These are phyloP conservation scores for Margaritifera margaritifera DNA, from an alignment of 2,888 invertebrate species.

Conservation along the genomic window DNA sequence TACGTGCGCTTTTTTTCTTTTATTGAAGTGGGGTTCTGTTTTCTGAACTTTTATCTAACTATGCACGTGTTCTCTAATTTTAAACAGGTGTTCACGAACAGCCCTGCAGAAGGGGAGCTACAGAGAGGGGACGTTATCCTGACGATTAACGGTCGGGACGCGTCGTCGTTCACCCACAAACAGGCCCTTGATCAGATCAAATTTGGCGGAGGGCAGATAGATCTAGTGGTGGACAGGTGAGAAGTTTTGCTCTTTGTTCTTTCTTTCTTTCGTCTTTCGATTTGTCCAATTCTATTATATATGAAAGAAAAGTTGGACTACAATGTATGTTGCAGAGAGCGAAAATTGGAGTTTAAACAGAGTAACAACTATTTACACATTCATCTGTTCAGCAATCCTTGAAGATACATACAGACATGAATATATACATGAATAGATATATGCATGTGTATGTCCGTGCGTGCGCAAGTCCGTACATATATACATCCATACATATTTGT, in stretches of 20 bases:
- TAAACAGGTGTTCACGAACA: conserved; percentile 87
- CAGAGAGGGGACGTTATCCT: conserved; percentile 92
- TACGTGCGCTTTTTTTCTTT: neutral
- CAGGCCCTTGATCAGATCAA: conserved; percentile 84
- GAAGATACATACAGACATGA: too few relatives aligned
- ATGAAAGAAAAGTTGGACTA: too few relatives aligned
- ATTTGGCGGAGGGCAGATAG: conserved; percentile 68
- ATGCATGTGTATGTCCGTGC: too few relatives aligned
- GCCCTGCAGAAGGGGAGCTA: conserved; percentile 88
- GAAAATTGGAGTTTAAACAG: too few relatives aligned
- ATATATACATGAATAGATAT: too few relatives aligned
- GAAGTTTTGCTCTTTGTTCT: neutral
- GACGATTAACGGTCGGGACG: conserved; percentile 91
- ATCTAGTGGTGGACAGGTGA: conserved; percentile 66
- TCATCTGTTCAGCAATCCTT: too few relatives aligned
- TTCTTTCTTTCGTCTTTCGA: neutral
- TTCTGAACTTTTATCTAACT: neutral
- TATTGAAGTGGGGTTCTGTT: neutral
- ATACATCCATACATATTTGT: too few relatives aligned
- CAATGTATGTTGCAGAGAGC: too few relatives aligned
- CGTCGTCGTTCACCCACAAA: conserved; percentile 88
- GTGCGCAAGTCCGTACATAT: too few relatives aligned
- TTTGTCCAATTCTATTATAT: neutral
- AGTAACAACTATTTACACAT: too few relatives aligned
- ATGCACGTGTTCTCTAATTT: conserved; percentile 32